Conservation (phyloP, 2,888 invertebrate genomes). For the Rotaria sp. region DNA sequence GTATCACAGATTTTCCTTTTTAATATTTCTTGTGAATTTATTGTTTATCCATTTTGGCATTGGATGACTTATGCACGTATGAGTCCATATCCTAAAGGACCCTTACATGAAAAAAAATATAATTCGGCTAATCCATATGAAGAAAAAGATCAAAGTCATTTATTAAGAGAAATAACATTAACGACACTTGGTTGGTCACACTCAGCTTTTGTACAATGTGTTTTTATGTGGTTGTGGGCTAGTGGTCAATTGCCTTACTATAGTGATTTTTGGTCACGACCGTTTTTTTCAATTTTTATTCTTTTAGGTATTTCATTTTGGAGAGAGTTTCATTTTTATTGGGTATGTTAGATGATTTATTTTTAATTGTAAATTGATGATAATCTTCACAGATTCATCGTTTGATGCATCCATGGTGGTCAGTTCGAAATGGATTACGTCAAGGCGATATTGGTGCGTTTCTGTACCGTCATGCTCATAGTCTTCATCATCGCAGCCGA, state of each 20-base stretch:
- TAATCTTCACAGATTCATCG: not conserved
- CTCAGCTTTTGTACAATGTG: not conserved
- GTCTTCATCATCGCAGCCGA: not conserved
- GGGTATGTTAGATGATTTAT: not conserved
- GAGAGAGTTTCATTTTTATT: conserved; percentile 3
- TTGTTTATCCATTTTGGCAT: not conserved
- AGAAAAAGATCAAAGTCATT: not conserved
- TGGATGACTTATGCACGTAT: not conserved
- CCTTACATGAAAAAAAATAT: not conserved
- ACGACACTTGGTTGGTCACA: not conserved
- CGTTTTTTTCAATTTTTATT: not conserved
- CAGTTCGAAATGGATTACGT: not conserved
- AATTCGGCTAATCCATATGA: not conserved
- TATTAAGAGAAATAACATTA: not conserved
- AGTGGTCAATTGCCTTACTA: not conserved
- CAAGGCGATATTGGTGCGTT: not conserved
- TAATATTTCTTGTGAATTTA: not conserved
- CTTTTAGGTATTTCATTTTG: not conserved
- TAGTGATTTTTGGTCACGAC: not conserved
- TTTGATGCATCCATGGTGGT: conserved; percentile 12
- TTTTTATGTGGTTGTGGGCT: not conserved
- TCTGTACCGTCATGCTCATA: not conserved
- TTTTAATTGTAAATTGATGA: too few relatives aligned
- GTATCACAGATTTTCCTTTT: not conserved
- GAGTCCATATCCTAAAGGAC: not conserved